phyloP scores from a whole-genome alignment of 1,140 invertebrate species.

The Penaeus japonicus region DNA sequence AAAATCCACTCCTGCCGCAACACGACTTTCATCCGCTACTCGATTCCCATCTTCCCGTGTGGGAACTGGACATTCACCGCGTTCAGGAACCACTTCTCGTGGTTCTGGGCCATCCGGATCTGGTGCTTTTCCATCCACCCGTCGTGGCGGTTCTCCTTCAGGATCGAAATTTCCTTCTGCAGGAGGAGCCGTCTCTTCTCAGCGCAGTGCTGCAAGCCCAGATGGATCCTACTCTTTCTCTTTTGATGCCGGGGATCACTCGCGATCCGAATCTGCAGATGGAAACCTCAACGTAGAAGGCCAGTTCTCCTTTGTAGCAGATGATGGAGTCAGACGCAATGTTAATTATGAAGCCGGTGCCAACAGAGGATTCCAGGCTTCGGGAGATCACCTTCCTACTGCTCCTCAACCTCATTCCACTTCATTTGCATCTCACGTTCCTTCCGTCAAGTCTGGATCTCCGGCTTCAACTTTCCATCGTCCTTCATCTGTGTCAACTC shows the following conservation, averaged over 20 bases:
- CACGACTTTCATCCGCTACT: not conserved
- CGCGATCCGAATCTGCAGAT: conserved; percentile 47
- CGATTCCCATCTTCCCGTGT: too few relatives aligned
- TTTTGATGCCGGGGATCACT: conserved; percentile 59
- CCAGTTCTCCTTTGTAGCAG: conserved; percentile 52
- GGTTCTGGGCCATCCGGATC: too few relatives aligned
- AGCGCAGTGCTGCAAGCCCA: not conserved
- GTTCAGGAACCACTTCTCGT: too few relatives aligned
- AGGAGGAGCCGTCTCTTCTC: not conserved
- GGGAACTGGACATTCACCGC: too few relatives aligned
- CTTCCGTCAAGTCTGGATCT: too few relatives aligned
- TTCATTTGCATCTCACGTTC: not conserved
- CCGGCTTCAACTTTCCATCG: not conserved
- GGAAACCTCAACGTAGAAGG: conserved; percentile 49
- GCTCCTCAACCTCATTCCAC: not conserved
- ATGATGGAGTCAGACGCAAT: conserved; percentile 43
- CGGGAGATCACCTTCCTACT: conserved; percentile 46
- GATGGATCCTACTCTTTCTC: conserved; percentile 55
- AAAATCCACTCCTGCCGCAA: conserved; percentile 18
- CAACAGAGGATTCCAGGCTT: conserved; percentile 48
- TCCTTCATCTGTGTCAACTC: too few relatives aligned
- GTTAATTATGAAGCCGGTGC: conserved; percentile 44
- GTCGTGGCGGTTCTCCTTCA: not conserved
- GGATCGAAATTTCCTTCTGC: not conserved
- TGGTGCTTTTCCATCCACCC: too few relatives aligned